These are phyloP conservation scores for Microtus ochrogaster DNA, from an alignment of 2,113 vertebrate species.

Conservation along the genomic window DNA sequence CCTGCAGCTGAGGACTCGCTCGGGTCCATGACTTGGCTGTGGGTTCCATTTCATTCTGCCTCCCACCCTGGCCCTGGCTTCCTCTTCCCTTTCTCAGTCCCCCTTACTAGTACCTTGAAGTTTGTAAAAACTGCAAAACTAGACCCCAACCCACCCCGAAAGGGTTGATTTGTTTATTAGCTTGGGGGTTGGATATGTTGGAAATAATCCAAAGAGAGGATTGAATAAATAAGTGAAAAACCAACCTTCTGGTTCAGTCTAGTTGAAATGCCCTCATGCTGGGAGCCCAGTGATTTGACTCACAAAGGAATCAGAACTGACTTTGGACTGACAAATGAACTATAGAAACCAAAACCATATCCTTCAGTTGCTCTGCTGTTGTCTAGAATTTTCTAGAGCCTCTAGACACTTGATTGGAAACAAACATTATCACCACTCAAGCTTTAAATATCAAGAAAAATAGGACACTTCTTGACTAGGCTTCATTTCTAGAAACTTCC, in stretches of 20 bases:
- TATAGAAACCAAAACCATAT: neutral
- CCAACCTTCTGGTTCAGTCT: neutral
- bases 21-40: fast-evolving
- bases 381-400: neutral
- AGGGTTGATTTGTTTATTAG: neutral
- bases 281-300: neutral
- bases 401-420: neutral
- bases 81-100: neutral
- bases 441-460: neutral
- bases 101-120: neutral
- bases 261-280: neutral
- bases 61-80: neutral
- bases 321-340: neutral
- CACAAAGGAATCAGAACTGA: neutral
- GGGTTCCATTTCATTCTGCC: neutral
- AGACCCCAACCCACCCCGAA: neutral
- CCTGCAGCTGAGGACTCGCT: neutral
- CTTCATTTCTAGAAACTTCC: neutral
- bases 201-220: neutral
- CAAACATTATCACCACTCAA: neutral
- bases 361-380: neutral
- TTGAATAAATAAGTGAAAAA: neutral
- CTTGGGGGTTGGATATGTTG: neutral
- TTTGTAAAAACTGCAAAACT: neutral
- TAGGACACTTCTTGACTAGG: neutral